Evolutionary conservation across 2,113 vertebrate genomes (phyloP).

Genomic region (Prietella phreatophila): DNA sequence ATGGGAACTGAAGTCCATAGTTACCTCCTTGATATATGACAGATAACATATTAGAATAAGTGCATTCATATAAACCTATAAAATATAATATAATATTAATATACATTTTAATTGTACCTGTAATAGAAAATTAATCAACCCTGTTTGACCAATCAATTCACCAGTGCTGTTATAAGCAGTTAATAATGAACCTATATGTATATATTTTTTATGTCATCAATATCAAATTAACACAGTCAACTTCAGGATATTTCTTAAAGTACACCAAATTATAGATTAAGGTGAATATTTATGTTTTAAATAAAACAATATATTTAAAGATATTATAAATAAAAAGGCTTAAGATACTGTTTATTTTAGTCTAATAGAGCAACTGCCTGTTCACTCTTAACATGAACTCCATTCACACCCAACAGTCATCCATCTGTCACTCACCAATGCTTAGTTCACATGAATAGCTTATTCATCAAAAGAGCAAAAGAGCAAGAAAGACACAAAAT

Average conservation of each 20-base stretch:
- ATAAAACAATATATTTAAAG: background rate
- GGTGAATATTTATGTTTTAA: background rate
- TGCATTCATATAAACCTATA: background rate
- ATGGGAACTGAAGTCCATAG: too few relatives aligned
- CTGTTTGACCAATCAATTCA: background rate
- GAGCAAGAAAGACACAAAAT: background rate
- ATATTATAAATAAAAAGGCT: background rate
- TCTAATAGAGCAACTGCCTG: background rate
- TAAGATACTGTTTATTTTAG: background rate
- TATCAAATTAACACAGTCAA: background rate
- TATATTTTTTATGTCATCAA: background rate
- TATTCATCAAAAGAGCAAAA: background rate
- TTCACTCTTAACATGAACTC: background rate
- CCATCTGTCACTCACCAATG: background rate
- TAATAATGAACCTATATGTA: background rate
- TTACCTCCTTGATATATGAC: too few relatives aligned
- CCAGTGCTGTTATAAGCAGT: background rate
- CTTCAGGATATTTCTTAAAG: background rate
- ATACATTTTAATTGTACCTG: background rate
- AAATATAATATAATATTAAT: too few relatives aligned
- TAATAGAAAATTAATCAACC: background rate
- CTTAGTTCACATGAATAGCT: background rate
- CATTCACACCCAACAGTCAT: background rate
- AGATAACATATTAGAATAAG: background rate
- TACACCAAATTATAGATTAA: background rate